Percentiles rank a stretch among this genome's conserved stretches.
Evolutionary conservation across 2,888 invertebrate species (phyloP).

Genomic region (Alloplasta piceator): DNA sequence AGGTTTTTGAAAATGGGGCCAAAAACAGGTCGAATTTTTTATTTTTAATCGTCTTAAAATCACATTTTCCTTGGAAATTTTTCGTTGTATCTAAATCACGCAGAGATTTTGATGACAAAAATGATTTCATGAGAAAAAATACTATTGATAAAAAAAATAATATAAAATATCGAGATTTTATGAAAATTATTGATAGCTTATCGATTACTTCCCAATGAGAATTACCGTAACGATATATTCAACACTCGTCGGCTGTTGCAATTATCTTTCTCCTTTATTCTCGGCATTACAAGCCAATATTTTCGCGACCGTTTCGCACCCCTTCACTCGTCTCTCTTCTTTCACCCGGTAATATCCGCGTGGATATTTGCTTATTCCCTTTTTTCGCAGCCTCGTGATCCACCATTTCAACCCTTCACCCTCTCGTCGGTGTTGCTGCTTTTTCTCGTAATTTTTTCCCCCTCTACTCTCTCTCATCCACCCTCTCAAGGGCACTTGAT

Average conservation of each 20-base stretch:
- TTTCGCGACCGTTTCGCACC: slow-evolving; percentile 74
- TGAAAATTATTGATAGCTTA: too few species aligned
- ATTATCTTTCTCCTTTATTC: slow-evolving; percentile 75
- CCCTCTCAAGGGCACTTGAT: too few species aligned
- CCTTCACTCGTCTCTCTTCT: slow-evolving; percentile 45
- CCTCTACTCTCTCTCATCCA: slow-evolving; percentile 4
- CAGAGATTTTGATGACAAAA: too few species aligned
- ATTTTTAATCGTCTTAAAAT: too few species aligned
- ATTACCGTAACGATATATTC: slow-evolving; percentile 83
- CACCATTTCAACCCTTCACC: slow-evolving; percentile 50
- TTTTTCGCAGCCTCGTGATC: slow-evolving; percentile 59
- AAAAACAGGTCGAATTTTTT: too few species aligned
- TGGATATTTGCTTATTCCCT: slow-evolving; percentile 33
- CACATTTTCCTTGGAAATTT: too few species aligned
- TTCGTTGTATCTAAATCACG: too few species aligned
- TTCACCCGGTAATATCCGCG: slow-evolving; percentile 4
- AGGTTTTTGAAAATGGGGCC: too few species aligned
- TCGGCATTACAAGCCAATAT: slow-evolving; percentile 82
- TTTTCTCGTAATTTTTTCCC: slow-evolving; percentile 5
- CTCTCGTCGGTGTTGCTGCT: slow-evolving; percentile 26
- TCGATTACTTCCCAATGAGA: slow-evolving; percentile 73
- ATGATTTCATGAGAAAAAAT: too few species aligned
- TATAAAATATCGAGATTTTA: too few species aligned
- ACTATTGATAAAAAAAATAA: too few species aligned
- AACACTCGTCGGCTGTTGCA: slow-evolving; percentile 80